phyloP scores from a whole-genome alignment of 2,888 invertebrate species.

The Dasysyrphus albostriatus region DNA sequence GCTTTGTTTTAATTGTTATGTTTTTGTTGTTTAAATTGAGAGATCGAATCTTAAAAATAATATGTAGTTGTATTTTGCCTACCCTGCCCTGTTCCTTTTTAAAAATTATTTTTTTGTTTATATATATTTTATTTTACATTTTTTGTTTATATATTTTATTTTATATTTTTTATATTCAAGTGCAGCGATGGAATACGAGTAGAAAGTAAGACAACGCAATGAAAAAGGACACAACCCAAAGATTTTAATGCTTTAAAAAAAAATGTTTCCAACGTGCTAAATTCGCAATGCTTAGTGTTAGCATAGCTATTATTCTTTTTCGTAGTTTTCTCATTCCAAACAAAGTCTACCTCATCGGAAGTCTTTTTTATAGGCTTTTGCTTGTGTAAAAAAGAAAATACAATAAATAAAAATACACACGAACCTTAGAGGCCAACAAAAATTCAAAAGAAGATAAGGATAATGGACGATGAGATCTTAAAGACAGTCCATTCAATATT shows the following conservation, averaged over 20 bases:
- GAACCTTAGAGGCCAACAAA: not conserved
- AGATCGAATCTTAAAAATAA: not conserved
- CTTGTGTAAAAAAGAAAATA: not conserved
- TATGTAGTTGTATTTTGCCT: not conserved
- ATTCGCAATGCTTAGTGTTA: slow-evolving; percentile 39
- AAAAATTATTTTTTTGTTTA: slow-evolving; percentile 9
- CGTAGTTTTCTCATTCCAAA: slow-evolving; percentile 36
- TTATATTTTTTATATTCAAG: slow-evolving; percentile 48
- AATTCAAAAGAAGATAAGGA: slow-evolving; percentile 2
- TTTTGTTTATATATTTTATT: slow-evolving; percentile 36
- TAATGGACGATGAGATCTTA: slow-evolving; percentile 90
- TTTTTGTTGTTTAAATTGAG: not conserved
- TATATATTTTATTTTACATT: slow-evolving; percentile 22
- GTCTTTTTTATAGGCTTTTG: not conserved
- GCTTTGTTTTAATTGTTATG: not conserved
- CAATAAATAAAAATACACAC: not conserved
- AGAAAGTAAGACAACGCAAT: not conserved
- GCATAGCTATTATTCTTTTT: slow-evolving; percentile 36
- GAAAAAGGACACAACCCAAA: slow-evolving; percentile 49
- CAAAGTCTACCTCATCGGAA: not conserved
- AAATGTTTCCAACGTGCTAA: not conserved
- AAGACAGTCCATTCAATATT: slow-evolving; percentile 90
- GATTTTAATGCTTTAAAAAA: slow-evolving; percentile 15
- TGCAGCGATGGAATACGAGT: slow-evolving; percentile 53
- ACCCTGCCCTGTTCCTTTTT: not conserved